phyloP scores from a whole-genome alignment of 2,113 vertebrate species.

The Caranx melampygus region DNA sequence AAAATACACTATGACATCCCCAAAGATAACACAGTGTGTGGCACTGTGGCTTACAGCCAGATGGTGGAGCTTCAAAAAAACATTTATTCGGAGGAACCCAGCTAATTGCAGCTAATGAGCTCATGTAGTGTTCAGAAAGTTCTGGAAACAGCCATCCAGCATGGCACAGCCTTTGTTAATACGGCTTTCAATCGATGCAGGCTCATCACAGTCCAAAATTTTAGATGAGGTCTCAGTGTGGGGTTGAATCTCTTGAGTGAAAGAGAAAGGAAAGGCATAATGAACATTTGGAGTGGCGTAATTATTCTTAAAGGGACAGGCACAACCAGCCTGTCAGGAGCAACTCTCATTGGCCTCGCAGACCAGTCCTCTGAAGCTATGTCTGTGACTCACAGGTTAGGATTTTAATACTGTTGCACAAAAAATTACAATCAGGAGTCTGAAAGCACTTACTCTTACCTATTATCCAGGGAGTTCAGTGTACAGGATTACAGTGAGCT shows the following conservation, averaged over 20 bases:
- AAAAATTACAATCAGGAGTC: conserved; percentile 2
- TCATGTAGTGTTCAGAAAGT: conserved; percentile 20
- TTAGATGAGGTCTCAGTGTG: conserved; percentile 1
- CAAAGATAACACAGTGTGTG: conserved; percentile 17
- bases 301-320: conserved; percentile 41
- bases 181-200: not conserved
- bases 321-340: not conserved
- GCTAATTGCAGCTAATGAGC: conserved; percentile 46
- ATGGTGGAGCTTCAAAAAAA: conserved; percentile 38
- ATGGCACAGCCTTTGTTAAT: conserved; percentile 1
- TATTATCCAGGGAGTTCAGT: no score
- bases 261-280: conserved; percentile 35
- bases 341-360: conserved; percentile 21
- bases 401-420: not conserved
- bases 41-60: not conserved
- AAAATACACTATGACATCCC: not conserved
- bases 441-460: not conserved
- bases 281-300: conserved; percentile 48
- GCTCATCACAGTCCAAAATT: not conserved
- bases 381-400: not conserved
- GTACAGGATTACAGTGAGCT: no score
- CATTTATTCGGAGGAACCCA: conserved; percentile 30
- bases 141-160: conserved; percentile 32
- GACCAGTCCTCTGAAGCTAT: conserved; percentile 25
- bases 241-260: conserved; percentile 21